phyloP scores from a whole-genome alignment of 1,140 invertebrate species.

The Caenorhabditis inopinata region DNA sequence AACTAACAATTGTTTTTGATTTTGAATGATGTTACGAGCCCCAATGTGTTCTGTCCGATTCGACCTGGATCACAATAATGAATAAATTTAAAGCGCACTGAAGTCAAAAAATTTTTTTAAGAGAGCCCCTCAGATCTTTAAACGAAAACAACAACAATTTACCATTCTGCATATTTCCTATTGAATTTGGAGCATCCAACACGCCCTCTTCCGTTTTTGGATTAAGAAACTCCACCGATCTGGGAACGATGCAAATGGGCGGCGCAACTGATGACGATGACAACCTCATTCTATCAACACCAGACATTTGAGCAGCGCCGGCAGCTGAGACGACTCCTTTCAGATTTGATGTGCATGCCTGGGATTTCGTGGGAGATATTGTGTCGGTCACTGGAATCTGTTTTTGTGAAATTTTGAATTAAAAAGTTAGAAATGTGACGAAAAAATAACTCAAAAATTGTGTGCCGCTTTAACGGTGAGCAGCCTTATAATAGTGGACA shows the following conservation, averaged over 20 bases:
- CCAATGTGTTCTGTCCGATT: too few relatives aligned
- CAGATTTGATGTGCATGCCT: neutral
- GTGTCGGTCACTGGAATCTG: neutral
- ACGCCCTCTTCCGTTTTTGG: neutral
- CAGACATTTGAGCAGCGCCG: conserved; percentile 1
- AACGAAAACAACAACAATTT: neutral
- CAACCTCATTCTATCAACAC: neutral
- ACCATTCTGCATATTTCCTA: conserved; percentile 9
- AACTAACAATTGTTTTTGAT: too few relatives aligned
- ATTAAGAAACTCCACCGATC: neutral
- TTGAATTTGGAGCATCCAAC: neutral
- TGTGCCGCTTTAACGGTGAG: too few relatives aligned
- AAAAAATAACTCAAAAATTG: too few relatives aligned
- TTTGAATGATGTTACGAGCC: too few relatives aligned
- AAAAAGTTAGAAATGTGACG: too few relatives aligned
- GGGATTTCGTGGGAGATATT: neutral
- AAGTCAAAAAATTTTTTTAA: neutral
- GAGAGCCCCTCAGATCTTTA: neutral
- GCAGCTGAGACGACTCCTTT: neutral
- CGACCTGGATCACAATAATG: too few relatives aligned
- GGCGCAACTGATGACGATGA: neutral
- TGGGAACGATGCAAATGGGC: neutral
- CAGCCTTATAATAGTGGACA: too few relatives aligned
- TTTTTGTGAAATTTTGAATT: too few relatives aligned
- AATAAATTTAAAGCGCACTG: too few relatives aligned